phyloP scores from a whole-genome alignment of 2,113 vertebrate species.

The Cercopithecus mona region DNA sequence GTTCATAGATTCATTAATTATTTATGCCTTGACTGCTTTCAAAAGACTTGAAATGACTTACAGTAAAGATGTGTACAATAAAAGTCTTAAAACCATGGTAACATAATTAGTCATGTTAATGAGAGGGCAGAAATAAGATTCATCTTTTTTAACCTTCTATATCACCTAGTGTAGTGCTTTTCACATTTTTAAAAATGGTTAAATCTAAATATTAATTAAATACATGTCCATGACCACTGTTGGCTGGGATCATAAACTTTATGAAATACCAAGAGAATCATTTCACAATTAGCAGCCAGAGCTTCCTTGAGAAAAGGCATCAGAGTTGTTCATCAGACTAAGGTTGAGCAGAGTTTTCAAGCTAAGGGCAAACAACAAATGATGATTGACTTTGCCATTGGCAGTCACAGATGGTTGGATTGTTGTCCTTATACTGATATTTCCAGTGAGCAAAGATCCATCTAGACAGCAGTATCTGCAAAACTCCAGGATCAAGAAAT shows the following conservation, averaged over 20 bases:
- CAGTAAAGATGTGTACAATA: not conserved
- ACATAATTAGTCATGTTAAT: not conserved
- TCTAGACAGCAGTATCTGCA: not conserved
- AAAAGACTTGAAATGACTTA: constrained; percentile 19
- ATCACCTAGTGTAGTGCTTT: not conserved
- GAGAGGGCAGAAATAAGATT: not conserved
- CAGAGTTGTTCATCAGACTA: not conserved
- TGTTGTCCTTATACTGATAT: not conserved
- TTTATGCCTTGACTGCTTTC: constrained; percentile 47
- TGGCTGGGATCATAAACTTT: constrained; percentile 24
- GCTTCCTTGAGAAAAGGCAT: constrained; percentile 23
- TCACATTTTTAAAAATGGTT: not conserved
- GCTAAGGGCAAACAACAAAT: not conserved
- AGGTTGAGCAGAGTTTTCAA: constrained; percentile 34
- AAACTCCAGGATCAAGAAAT: not conserved
- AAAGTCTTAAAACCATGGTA: constrained; percentile 14
- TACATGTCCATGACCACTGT: not conserved
- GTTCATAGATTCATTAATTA: constrained; percentile 52
- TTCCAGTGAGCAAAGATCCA: not conserved
- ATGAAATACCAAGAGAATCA: not conserved
- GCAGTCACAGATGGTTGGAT: constrained; percentile 27
- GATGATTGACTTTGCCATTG: constrained; percentile 39
- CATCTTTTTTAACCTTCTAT: not conserved
- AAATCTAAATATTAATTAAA: constrained; percentile 34
- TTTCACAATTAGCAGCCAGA: not conserved